Base-by-base conservation (phyloP, 2,797 vertebrate genomes). In the Phrynocephalus guinanensis region DNA sequence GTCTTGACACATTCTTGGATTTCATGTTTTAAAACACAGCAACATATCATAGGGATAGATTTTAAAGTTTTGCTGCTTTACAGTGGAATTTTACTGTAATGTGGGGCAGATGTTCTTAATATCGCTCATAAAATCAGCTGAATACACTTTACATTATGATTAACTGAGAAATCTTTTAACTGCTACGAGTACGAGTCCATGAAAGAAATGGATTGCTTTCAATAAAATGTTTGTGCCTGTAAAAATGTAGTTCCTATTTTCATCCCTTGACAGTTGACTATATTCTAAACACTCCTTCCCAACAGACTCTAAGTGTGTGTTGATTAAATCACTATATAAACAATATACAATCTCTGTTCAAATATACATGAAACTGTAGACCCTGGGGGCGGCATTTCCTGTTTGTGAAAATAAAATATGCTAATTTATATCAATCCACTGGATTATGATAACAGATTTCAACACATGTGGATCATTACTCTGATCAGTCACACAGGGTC, bases 21-120 rank as follows among this genome's bases (percentile, higher is more conserved):
- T 93, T 95, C 91, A 70, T 83, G 52, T 87, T 92, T 91, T 91
- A 91, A 94, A 93, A 87, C 83, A 85, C 86, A 92, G n/a, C 56
- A 86, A n/a, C n/a, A 90, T 38, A 90, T 93, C 88, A 91, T 63
- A 88, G 82, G 73, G 91, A 93, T 90, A 79, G 1, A 78, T 73
- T 86, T 93, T 92, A 93, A 93, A 93, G 92, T 94, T 88, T 88
- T 28, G 0, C 85, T 87, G 84, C 82, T 88, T 93, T 87, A 85
- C 89, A 90, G 56, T 82, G 91, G 79, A 91, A 91, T 88, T 48
- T 89, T 81, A 89, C 44, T 79, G 68, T 79, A 90, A 22, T 89
- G 67, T 28, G 87, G 88, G 91, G 72, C 83, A 94, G 85, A 92
- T 93, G 86, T 28, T 91, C 85, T 79, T 88, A 91, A 92, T 90